Conservation (phyloP, 2,797 vertebrate genomes). For the Columba guinea region DNA sequence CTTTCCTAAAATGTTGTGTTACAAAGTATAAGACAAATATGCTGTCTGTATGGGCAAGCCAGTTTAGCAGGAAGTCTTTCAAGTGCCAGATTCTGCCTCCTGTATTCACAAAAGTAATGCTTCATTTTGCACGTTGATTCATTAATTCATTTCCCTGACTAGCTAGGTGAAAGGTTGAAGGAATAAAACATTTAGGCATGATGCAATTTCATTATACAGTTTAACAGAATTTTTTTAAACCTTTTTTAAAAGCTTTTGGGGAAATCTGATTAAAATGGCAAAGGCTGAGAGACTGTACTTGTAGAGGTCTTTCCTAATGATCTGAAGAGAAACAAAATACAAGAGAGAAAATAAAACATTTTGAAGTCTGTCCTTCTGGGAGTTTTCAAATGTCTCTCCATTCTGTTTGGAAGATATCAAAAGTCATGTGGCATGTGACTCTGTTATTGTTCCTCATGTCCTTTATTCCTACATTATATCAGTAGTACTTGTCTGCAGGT, state of each 20-base stretch:
- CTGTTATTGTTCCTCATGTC: neutral
- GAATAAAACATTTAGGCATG: neutral
- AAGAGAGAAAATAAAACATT: neutral
- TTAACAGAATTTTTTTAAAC: neutral
- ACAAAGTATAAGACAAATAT: neutral
- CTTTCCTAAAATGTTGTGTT: neutral
- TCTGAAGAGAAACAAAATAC: neutral
- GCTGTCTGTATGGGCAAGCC: neutral
- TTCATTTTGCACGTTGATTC: conserved; percentile 25
- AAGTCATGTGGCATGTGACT: neutral
- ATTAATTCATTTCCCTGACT: conserved; percentile 48
- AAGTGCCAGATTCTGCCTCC: conserved; percentile 10
- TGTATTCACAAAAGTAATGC: neutral
- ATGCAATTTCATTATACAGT: neutral
- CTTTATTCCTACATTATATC: neutral
- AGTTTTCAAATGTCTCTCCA: neutral
- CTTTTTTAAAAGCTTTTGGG: neutral
- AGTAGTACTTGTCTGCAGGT: neutral
- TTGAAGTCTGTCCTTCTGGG: neutral
- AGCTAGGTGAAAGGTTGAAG: conserved; percentile 22
- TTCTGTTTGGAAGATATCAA: neutral
- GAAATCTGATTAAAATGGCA: neutral
- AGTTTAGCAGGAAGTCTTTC: conserved; percentile 52
- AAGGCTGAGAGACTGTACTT: neutral
- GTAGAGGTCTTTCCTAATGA: neutral